Evolutionary conservation across 2,888 invertebrate genomes (phyloP).

Genomic region (Diplolepis rosae): DNA sequence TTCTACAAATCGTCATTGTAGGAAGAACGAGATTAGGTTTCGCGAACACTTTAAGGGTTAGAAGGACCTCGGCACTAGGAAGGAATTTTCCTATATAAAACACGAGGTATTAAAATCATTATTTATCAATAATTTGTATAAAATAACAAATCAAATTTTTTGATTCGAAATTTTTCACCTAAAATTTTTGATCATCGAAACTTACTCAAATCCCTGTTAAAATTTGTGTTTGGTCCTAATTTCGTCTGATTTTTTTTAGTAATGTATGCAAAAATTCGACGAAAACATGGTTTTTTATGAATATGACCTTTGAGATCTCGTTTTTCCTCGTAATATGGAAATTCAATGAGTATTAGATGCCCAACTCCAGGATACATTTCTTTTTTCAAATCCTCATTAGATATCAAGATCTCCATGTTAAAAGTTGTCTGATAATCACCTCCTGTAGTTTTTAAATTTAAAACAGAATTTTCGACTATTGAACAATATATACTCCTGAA

Average conservation of each 20-base stretch:
- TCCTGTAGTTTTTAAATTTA: slow-evolving; percentile 32
- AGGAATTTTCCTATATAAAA: slow-evolving; percentile 47
- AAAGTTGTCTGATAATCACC: slow-evolving; percentile 52
- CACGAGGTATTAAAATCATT: neutral
- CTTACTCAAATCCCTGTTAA: slow-evolving; percentile 57
- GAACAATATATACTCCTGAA: slow-evolving; percentile 44
- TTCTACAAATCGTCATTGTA: slow-evolving; percentile 58
- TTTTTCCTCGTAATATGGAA: slow-evolving; percentile 37
- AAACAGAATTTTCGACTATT: slow-evolving; percentile 54
- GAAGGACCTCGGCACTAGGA: slow-evolving; percentile 52
- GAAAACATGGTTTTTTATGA: slow-evolving; percentile 34
- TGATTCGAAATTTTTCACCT: neutral
- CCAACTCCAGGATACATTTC: slow-evolving; percentile 59
- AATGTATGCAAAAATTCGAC: slow-evolving; percentile 63
- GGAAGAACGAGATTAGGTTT: slow-evolving; percentile 53
- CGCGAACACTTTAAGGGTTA: slow-evolving; percentile 62
- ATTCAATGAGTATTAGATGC: slow-evolving; percentile 64
- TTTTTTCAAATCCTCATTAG: slow-evolving; percentile 48
- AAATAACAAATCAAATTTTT: slow-evolving; percentile 19
- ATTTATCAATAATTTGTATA: neutral
- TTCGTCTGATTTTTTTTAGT: slow-evolving; percentile 44
- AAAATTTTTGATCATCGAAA: neutral
- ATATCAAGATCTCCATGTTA: slow-evolving; percentile 58
- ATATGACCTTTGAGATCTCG: neutral
- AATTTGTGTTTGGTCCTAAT: slow-evolving; percentile 53